phyloP scores from a whole-genome alignment of 2,888 invertebrate genomes.

The Caenorhabditis doughertyi region DNA sequence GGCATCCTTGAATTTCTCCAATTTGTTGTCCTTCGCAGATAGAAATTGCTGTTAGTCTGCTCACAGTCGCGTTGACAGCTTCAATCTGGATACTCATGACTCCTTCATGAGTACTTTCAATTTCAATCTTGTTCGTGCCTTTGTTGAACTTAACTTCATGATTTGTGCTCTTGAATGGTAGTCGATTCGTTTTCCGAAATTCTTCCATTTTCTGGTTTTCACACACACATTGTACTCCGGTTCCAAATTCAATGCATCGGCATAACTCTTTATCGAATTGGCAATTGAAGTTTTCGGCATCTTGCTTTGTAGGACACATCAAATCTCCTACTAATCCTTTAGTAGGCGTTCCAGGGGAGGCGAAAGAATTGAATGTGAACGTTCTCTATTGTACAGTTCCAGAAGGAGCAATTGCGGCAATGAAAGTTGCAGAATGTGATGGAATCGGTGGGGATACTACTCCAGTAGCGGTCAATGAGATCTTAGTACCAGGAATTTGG shows the following conservation, averaged over 20 bases:
- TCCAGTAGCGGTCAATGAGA: no score
- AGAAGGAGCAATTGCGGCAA: no score
- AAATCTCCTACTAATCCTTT: conserved; percentile 2
- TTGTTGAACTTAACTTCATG: background rate
- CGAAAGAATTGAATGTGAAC: no score
- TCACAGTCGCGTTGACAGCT: conserved; percentile 1
- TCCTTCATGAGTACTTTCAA: background rate
- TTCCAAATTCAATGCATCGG: background rate
- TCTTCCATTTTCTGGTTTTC: background rate
- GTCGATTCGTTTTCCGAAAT: background rate
- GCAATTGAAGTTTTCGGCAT: background rate
- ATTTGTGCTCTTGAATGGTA: background rate
- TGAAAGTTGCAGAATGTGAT: no score
- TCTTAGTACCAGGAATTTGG: no score
- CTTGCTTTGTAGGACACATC: background rate
- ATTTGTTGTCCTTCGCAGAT: background rate
- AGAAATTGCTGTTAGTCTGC: background rate
- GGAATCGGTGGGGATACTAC: no score
- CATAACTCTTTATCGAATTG: background rate
- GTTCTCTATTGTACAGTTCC: no score
- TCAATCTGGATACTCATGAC: background rate
- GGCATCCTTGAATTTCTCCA: background rate
- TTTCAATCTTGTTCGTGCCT: background rate
- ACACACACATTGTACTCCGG: background rate
- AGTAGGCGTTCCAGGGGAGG: no score